Conservation (phyloP, 2,797 vertebrate species). For the Anabas testudineus region DNA sequence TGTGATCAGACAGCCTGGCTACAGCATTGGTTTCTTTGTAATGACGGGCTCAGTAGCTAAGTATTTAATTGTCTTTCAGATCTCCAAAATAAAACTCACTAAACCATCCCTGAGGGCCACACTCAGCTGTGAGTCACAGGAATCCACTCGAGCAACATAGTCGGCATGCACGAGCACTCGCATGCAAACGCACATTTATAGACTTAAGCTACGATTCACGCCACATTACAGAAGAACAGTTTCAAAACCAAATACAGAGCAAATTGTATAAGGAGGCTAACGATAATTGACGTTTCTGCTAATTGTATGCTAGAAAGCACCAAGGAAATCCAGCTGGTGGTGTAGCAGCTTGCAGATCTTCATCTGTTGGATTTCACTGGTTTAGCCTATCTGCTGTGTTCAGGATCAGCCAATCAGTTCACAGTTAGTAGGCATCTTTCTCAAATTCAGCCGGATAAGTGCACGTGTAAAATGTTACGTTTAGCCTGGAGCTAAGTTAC, state of each 20-base stretch:
- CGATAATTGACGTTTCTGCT: too few species aligned
- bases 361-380: conserved; percentile 16
- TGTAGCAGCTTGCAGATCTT: too few species aligned
- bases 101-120: conserved; percentile 44
- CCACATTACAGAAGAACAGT: conserved; percentile 11
- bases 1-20: conserved; percentile 41
- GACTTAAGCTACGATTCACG: conserved; percentile 7
- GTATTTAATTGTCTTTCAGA: conserved; percentile 53
- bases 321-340: conserved; percentile 26
- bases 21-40: conserved; percentile 43
- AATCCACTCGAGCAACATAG: conserved; percentile 33
- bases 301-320: conserved; percentile 11
- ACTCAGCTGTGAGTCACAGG: conserved; percentile 36
- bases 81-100: conserved; percentile 46
- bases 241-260: conserved; percentile 36
- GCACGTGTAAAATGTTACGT: conserved; percentile 24
- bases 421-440: conserved; percentile 5
- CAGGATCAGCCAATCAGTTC: too few species aligned
- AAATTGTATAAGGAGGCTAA: not conserved
- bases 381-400: not conserved
- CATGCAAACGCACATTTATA: conserved; percentile 27
- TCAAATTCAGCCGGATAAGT: conserved; percentile 11
- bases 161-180: conserved; percentile 30
- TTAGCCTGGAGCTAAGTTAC: conserved; percentile 13
- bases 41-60: conserved; percentile 32